Base-by-base conservation (phyloP, 2,888 invertebrate species). In the Drosophila melanocephala region DNA sequence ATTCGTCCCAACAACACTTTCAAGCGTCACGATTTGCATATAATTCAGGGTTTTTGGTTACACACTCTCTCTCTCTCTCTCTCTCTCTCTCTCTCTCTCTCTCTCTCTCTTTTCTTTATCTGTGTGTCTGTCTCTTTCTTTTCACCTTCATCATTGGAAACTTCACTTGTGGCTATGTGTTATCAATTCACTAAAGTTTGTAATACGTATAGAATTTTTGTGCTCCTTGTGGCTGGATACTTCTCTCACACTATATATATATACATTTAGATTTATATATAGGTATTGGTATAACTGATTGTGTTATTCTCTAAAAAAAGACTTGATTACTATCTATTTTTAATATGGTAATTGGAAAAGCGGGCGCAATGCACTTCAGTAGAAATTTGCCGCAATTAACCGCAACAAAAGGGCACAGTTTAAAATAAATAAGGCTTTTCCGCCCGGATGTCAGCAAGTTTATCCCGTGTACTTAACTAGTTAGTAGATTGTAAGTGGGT, bases 1-100 rank as follows among this genome's bases (percentile, higher is more conserved):
- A n/a, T 1, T n/a, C 16, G 35, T 28, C 9, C 33, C 28, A 53
- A 72, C 73, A 70, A 60, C 62, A 73, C 86, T 87, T 87, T 87
- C 86, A 87, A 87, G 86, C 86, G 88, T 85, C 70, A 65, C 68
- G 66, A 55, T 50, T 58, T 64, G 71, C 78, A 65, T 59, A 72
- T 50, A 55, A 67, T 72, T 63, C 32, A 67, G 57, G 74, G 78
- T 60, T 69, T 26, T 47, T 57, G 30, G 61, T 37, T 33, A 72
- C 60, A 61, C 50, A 52, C 50, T 56, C 28, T 53, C 35, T 22
- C 28, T 58, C 53, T 61, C 32, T 57, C 26, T 66, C 47, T n/a
- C 47, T 26, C 33, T 69, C 28, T 44, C 10, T 64, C 14, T 64
- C 10, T 32, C 33, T 53, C 47, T n/a, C 47, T 26, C 33, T 69